Base-by-base conservation (phyloP, 2,113 vertebrate species). In the Percina caprodes region DNA sequence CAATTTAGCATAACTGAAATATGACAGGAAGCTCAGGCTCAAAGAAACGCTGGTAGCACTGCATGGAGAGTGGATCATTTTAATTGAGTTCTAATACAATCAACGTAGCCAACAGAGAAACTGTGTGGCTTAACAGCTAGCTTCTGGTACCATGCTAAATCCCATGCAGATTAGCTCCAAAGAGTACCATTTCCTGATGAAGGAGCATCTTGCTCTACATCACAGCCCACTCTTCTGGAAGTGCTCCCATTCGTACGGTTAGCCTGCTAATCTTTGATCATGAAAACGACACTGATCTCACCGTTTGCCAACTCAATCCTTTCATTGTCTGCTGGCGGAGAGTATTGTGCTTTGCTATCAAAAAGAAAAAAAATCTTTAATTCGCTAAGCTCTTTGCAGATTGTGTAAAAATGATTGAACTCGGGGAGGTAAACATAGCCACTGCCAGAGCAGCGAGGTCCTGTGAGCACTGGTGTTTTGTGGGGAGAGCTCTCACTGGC, bases 311-410 rank as follows among this genome's bases (percentile, higher is more conserved):
- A 79, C 74, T 82, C 82, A 84, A 87, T 88, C 82, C 80, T 82
- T 79, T 85, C 79, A 85, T 84, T 89, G 88, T 92, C 80, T 87
- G 85, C 77, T 82, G 79, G 87, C 86, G 79, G 80, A 85, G 63
- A 51, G 67, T 52, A 74, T 76, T 73, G 79, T 77, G 80, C 71
- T 69, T 72, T 45, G 78, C 67, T 91, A 92, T 86, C 87, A 82
- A 77, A 86, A 81, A 74, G 54, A n/a, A 30, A 30, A 30, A 55
- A 69, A 70, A 86, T 91, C 77, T 84, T 85, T 84, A 87, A 91
- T 92, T 91, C 75, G 54, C 69, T 85, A 82, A 85, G 89, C 80
- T 88, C 82, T 85, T 70, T 86, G 83, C 88, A 86, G 89, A 90
- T 85, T 82, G 82, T 86, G 82, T 89, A 77, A 66, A 65, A 87